A percentile compares a stretch with the other conserved stretches of the same genome.
Evolutionary conservation across 2,113 vertebrate species (phyloP).

Genomic region (Dicerorhinus sumatrensis): DNA sequence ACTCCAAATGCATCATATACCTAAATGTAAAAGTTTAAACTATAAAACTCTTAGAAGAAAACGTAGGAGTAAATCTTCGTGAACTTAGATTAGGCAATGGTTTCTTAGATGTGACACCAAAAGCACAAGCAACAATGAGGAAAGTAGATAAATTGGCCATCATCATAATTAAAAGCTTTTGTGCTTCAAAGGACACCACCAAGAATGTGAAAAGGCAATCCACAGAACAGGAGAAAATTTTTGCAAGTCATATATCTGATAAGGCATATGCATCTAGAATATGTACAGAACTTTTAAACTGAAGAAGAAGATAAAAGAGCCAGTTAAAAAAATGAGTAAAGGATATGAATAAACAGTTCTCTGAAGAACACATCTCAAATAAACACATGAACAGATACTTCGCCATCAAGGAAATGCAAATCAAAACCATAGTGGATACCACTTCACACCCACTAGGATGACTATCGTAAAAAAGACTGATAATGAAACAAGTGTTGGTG

Average conservation of each 20-base stretch:
- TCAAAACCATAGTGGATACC: background rate
- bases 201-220: background rate
- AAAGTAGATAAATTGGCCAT: background rate
- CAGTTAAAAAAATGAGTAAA: background rate
- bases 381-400: background rate
- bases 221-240: background rate
- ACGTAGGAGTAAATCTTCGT: background rate
- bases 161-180: background rate
- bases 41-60: background rate
- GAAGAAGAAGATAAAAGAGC: background rate
- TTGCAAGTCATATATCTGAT: background rate
- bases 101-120: background rate
- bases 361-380: background rate
- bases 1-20: background rate
- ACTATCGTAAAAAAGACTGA: background rate
- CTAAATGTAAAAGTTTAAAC: background rate
- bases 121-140: background rate
- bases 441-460: background rate
- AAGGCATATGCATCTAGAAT: background rate
- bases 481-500: background rate
- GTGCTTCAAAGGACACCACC: background rate
- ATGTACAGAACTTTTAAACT: constrained; percentile 8
- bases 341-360: background rate
- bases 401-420: constrained; percentile 27
- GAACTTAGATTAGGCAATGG: background rate